phyloP scores from a whole-genome alignment of 2,797 vertebrate genomes.

The Alectoris magna region DNA sequence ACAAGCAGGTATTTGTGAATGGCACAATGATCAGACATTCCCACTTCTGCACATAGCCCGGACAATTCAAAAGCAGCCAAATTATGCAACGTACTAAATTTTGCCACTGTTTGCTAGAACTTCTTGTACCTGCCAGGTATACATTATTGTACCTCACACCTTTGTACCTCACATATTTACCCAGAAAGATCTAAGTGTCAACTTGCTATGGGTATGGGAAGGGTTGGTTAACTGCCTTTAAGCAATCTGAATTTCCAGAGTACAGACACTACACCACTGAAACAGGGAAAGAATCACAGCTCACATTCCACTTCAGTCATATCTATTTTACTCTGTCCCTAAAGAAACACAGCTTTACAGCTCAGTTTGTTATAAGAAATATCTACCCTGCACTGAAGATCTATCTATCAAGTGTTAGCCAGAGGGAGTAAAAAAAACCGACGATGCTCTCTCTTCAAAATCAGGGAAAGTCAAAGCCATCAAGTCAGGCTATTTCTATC shows the following conservation, averaged over 20 bases:
- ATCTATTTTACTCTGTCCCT: background rate
- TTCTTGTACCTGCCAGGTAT: constrained; percentile 41
- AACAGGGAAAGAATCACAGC: constrained; percentile 24
- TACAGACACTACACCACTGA: constrained; percentile 11
- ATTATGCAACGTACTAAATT: constrained; percentile 64
- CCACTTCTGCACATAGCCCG: constrained; percentile 75
- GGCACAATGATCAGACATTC: constrained; percentile 77
- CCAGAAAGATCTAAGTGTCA: constrained; percentile 15
- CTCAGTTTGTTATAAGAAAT: background rate
- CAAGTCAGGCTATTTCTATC: background rate
- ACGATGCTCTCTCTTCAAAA: background rate
- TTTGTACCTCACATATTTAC: background rate
- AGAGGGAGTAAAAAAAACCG: background rate
- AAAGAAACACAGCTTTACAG: background rate
- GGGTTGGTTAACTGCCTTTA: constrained; percentile 67
- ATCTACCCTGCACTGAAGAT: background rate
- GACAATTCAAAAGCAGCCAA: constrained; percentile 76
- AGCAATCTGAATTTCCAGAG: constrained; percentile 11
- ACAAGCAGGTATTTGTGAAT: constrained; percentile 78
- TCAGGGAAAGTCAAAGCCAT: background rate
- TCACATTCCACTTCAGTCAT: background rate
- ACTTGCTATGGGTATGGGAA: constrained; percentile 55
- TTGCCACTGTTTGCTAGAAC: constrained; percentile 44
- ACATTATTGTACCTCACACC: background rate
- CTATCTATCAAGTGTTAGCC: background rate